Evolutionary conservation across 2,113 vertebrate species (phyloP).

Genomic region (Phylloscopus trochilus): DNA sequence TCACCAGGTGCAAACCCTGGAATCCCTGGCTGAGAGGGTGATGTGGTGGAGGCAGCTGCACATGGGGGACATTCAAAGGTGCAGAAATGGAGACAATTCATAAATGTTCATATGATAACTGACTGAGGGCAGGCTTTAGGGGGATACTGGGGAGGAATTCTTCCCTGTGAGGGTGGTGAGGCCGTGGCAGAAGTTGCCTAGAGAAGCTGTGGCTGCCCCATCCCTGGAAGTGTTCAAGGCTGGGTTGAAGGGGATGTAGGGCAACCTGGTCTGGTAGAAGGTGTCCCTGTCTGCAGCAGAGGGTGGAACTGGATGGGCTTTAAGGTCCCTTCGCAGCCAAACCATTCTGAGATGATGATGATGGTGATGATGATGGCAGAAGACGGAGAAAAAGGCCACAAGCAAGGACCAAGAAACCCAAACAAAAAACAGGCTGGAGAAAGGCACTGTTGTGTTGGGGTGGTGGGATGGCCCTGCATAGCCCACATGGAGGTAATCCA

Average conservation of each 20-base stretch:
- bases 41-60: fast-evolving
- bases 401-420: not conserved
- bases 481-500: not conserved
- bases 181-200: not conserved
- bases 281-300: not conserved
- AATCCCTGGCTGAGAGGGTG: not conserved
- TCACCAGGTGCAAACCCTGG: not conserved
- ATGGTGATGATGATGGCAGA: not conserved
- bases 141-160: not conserved
- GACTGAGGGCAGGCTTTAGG: not conserved
- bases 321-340: not conserved
- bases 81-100: not conserved
- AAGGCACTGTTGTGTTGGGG: not conserved
- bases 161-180: not conserved
- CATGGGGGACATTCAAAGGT: not conserved
- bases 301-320: not conserved
- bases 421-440: not conserved
- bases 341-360: not conserved
- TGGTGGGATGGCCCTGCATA: not conserved
- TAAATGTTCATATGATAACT: not conserved
- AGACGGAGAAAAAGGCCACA: not conserved
- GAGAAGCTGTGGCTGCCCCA: not conserved
- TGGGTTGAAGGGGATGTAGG: not conserved
- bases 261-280: not conserved
- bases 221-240: not conserved